Base-by-base conservation (phyloP, 2,888 invertebrate genomes). In the Hipparchia semele region DNA sequence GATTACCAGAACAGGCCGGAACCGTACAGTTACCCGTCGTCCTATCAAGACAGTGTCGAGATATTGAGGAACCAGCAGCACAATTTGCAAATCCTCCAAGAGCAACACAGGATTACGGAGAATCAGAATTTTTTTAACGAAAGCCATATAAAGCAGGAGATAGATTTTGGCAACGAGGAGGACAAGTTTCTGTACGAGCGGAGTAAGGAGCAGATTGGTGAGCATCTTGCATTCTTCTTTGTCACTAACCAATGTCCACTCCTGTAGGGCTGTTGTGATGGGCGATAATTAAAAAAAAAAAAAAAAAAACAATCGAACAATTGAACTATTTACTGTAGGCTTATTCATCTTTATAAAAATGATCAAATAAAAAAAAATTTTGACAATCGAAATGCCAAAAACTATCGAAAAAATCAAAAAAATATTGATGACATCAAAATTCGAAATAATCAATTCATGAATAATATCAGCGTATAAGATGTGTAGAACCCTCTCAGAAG, bases 91-190 rank as follows among this genome's bases (percentile, higher is more conserved):
- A 82, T 92, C 53, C 58, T 92, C 0, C 93, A 92, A 3, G 88
- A 91, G 4, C 90, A 88, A 53, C 91, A 90, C 60, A 80, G 91
- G 58, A 76, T 87, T 2, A 87, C 80, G 0, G 92, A 91, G 56
- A 90, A 87, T 54, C 91, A 90, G 80, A 90, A 87, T 46, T 91
- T 91, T 56, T 92, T 91, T 71, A 89, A 87, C 62, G 93, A 92
- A 54, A 89, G 83, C 33, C 89, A 89, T 70, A 93, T 94, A 81
- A 94, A 94, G 58, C 91, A 90, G 33, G 93, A 92, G 58, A 84
- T 90, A 1, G 91, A 92, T 66, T 83, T 90, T 1, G 85, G 81
- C 0, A 82, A 78, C 0, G 93, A 92, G 0, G 93, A 93, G 1
- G 92, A 91, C 0, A 91, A 90, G 65, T 90, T 86, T 70, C 10